These are phyloP conservation scores for Morone saxatilis DNA, from an alignment of 2,113 vertebrate genomes.

Conservation along the genomic window DNA sequence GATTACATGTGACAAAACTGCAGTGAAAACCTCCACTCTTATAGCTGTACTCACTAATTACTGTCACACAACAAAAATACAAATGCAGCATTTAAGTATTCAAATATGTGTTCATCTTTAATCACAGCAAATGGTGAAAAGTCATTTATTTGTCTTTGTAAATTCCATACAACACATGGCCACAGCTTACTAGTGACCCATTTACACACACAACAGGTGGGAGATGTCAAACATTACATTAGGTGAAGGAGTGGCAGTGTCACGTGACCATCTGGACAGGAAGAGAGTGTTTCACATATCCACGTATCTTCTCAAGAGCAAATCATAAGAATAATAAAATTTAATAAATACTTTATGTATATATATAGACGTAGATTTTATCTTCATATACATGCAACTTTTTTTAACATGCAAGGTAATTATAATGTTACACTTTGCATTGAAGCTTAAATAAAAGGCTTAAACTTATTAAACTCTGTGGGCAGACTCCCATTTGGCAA, in stretches of 20 bases:
- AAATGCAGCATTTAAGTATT: background rate
- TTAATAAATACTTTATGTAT: constrained; percentile 61
- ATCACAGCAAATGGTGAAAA: constrained; percentile 70
- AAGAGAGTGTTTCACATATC: constrained; percentile 55
- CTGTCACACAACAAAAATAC: background rate
- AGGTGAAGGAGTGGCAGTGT: constrained; percentile 65
- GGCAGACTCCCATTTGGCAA: constrained; percentile 9
- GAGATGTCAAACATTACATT: constrained; percentile 59
- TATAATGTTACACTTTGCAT: constrained; percentile 65
- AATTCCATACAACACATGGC: constrained; percentile 74
- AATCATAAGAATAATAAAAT: constrained; percentile 60
- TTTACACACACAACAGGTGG: constrained; percentile 56
- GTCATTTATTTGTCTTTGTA: constrained; percentile 81
- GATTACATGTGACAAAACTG: background rate
- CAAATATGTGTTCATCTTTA: constrained; percentile 21
- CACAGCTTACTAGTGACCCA: constrained; percentile 47
- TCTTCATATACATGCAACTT: constrained; percentile 66
- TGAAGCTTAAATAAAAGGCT: constrained; percentile 57
- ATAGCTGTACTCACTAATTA: background rate
- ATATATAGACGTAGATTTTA: constrained; percentile 58
- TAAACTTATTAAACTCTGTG: constrained; percentile 28
- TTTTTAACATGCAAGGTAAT: constrained; percentile 80
- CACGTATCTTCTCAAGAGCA: constrained; percentile 64
- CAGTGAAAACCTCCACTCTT: background rate
- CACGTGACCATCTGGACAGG: constrained; percentile 55